Conservation (phyloP, 2,888 invertebrate species). For the Lepidochitona cinerea region DNA sequence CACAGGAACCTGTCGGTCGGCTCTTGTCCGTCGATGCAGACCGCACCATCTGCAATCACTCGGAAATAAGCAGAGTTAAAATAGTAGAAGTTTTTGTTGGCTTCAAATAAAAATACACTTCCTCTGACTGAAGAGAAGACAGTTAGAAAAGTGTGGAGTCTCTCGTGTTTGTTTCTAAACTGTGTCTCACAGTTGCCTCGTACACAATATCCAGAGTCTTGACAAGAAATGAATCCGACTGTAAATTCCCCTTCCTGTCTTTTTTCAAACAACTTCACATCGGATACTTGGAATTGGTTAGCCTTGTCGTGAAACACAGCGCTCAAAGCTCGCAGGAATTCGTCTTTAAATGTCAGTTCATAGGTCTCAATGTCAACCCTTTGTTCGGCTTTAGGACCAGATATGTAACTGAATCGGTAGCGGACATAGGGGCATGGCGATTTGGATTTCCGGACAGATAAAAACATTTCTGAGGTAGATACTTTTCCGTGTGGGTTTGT, state of each 20-base stretch:
- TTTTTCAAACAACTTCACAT: neutral
- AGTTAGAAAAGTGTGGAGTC: neutral
- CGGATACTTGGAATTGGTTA: neutral
- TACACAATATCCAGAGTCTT: neutral
- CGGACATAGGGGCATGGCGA: neutral
- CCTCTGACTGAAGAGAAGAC: neutral
- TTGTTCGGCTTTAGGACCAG: neutral
- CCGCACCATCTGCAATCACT: neutral
- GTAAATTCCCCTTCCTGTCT: neutral
- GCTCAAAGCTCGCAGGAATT: neutral
- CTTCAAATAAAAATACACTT: neutral
- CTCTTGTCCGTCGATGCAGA: neutral
- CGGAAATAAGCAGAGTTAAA: neutral
- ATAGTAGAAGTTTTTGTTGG: neutral
- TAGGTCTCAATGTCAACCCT: neutral
- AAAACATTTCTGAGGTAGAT: neutral
- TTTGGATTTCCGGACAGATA: neutral
- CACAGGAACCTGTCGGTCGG: neutral
- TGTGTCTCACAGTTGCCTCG: neutral
- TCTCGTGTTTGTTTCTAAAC: neutral
- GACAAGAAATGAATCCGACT: neutral
- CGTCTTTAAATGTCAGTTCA: neutral
- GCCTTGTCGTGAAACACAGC: neutral
- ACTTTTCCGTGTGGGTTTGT: neutral
- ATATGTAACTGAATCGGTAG: neutral